These are phyloP conservation scores for Grammomys surdaster DNA, from an alignment of 2,113 vertebrate genomes.

Conservation along the genomic window DNA sequence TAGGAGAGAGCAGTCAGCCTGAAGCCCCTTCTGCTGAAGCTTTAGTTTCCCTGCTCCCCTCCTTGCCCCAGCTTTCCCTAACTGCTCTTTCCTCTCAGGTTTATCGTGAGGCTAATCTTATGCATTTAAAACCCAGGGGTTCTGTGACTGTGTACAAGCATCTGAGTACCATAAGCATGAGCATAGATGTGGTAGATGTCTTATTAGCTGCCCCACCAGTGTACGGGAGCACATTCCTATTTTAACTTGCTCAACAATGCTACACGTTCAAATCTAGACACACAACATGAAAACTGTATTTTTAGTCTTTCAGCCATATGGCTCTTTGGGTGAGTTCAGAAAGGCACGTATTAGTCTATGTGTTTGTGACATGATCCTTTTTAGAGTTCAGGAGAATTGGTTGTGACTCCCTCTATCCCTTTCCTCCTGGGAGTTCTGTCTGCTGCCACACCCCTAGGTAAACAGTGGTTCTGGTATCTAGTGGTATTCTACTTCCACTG, in stretches of 20 bases:
- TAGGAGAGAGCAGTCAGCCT: rapidly evolving
- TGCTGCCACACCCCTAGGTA: background rate
- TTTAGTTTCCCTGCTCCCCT: background rate
- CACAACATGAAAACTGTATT: rapidly evolving
- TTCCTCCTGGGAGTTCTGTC: background rate
- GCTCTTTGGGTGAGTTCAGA: background rate
- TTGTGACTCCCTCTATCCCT: background rate
- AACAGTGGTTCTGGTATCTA: rapidly evolving
- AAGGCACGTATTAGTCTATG: background rate
- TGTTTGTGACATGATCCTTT: background rate
- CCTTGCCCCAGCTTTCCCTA: background rate
- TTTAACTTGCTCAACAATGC: background rate
- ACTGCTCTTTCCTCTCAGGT: background rate
- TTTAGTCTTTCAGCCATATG: background rate
- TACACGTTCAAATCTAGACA: background rate
- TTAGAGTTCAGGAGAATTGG: background rate
- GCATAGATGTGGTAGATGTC: background rate
- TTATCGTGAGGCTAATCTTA: background rate
- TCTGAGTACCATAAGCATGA: background rate
- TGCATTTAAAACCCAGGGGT: background rate
- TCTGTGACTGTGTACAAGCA: background rate
- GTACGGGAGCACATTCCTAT: rapidly evolving
- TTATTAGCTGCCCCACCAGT: background rate
- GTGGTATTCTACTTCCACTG: background rate
- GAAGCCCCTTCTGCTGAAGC: background rate